phyloP scores from a whole-genome alignment of 2,888 invertebrate species.

The Achlya flavicornis region DNA sequence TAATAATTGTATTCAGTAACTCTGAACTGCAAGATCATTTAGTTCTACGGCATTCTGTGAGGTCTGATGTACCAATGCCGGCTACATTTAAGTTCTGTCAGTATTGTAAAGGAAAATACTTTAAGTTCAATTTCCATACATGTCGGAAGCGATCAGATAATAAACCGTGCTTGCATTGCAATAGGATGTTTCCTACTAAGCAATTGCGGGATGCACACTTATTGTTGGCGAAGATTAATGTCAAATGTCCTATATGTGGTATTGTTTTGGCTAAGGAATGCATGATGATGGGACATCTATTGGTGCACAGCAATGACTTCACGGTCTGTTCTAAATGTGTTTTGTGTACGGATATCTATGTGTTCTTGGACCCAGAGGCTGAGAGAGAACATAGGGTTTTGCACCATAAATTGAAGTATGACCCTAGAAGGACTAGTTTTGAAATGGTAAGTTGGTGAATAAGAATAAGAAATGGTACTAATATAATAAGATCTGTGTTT shows the following conservation, averaged over 20 bases:
- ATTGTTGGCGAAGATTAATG: accelerated
- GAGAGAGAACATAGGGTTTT: conserved; percentile 23
- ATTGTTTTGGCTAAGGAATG: conserved; percentile 31
- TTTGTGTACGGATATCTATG: conserved; percentile 28
- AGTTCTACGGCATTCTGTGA: conserved; percentile 35
- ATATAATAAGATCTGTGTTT: too few relatives aligned
- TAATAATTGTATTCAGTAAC: conserved; percentile 13
- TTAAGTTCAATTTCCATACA: conserved; percentile 24
- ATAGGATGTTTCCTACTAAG: conserved; percentile 33
- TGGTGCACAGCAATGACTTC: conserved; percentile 44
- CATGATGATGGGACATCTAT: conserved; percentile 44
- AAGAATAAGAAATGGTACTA: too few relatives aligned
- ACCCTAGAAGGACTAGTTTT: not conserved
- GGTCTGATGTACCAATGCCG: conserved; percentile 45
- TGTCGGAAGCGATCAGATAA: conserved; percentile 27
- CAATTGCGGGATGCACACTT: conserved; percentile 26
- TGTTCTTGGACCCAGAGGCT: conserved; percentile 24
- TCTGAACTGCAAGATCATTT: conserved; percentile 31
- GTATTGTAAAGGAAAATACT: conserved; percentile 18
- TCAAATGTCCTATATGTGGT: conserved; percentile 41
- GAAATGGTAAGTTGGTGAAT: not conserved
- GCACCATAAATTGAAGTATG: not conserved
- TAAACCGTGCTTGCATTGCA: conserved; percentile 37
- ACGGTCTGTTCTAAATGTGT: conserved; percentile 39
- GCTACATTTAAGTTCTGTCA: conserved; percentile 20